A percentile compares a stretch with the other conserved stretches of the same genome.
phyloP scores from a whole-genome alignment of 2,113 vertebrate genomes.

The Sterrhoptilus dennistouni region DNA sequence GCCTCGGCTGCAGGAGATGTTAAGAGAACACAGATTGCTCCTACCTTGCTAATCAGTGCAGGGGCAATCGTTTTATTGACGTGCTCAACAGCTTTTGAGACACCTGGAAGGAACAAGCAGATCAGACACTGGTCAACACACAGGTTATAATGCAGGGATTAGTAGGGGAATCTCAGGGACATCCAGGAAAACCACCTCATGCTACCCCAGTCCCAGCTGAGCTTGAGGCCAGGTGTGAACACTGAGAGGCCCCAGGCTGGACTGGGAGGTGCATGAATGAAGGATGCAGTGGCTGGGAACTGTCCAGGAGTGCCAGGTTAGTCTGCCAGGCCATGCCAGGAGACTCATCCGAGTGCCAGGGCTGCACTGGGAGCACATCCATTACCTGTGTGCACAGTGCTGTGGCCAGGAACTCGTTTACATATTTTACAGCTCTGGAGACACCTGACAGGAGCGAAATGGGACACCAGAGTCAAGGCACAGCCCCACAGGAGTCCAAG shows the following conservation, averaged over 20 bases:
- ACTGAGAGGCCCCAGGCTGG: not conserved
- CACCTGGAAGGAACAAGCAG: slow-evolving; percentile 98
- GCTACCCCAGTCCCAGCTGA: not conserved
- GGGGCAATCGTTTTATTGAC: slow-evolving; percentile 99
- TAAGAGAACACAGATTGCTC: slow-evolving; percentile 81
- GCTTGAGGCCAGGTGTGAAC: not conserved
- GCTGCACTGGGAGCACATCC: slow-evolving; percentile 42
- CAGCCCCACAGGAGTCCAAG: not conserved
- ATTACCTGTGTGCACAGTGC: slow-evolving; percentile 98
- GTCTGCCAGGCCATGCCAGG: slow-evolving; percentile 83
- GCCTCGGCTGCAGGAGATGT: slow-evolving; percentile 3
- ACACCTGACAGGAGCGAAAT: slow-evolving; percentile 84
- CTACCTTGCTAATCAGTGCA: slow-evolving; percentile 98
- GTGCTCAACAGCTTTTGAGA: slow-evolving; percentile 98
- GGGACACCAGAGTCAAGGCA: slow-evolving; percentile 46
- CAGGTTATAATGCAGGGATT: slow-evolving; percentile 70
- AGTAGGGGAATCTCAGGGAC: slow-evolving; percentile 69
- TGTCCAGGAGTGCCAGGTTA: slow-evolving; percentile 78
- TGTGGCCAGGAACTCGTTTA: slow-evolving; percentile 96
- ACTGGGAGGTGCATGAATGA: not conserved
- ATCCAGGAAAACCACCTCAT: not conserved
- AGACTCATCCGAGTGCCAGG: slow-evolving; percentile 2
- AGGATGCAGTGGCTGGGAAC: slow-evolving; percentile 62
- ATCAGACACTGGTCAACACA: slow-evolving; percentile 82
- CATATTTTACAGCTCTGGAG: slow-evolving; percentile 97